Evolutionary conservation across 35 echinoderm and acorn worm genomes (phyloP).

Genomic region (Apostichopus californicus): DNA sequence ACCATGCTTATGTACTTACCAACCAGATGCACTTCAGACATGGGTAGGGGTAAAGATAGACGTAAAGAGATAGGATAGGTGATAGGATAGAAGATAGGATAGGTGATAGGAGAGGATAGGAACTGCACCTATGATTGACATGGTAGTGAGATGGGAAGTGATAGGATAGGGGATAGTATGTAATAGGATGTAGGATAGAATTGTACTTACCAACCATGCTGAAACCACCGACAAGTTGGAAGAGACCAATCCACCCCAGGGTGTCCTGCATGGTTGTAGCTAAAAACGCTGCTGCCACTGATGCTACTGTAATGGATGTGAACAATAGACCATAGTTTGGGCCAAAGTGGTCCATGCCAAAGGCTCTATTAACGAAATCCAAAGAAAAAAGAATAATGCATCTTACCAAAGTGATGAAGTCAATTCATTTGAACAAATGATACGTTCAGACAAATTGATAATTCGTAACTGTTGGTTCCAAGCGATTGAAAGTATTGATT

Average conservation of each 20-base stretch:
- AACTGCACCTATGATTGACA: too few species aligned
- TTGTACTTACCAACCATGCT: constrained; percentile 36
- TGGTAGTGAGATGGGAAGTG: too few species aligned
- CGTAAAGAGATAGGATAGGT: too few species aligned
- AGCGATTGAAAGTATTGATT: too few species aligned
- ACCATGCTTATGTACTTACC: too few species aligned
- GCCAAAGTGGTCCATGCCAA: constrained; percentile 80
- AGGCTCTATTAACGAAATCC: constrained; percentile 48
- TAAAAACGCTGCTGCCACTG: constrained; percentile 48
- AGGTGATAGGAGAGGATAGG: too few species aligned
- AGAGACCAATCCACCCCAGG: constrained; percentile 73
- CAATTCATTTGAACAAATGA: not conserved
- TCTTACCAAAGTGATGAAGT: not conserved
- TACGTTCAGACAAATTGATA: not conserved
- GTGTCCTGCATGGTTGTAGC: constrained; percentile 64
- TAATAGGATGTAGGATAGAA: too few species aligned
- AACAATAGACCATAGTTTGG: constrained; percentile 82
- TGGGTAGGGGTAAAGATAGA: too few species aligned
- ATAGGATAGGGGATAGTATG: too few species aligned
- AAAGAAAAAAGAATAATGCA: not conserved
- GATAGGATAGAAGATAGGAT: too few species aligned
- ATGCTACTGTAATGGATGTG: constrained; percentile 62
- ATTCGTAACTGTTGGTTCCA: too few species aligned
- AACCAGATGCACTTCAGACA: too few species aligned
- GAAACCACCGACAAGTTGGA: constrained; percentile 67